phyloP scores from a whole-genome alignment of 2,113 vertebrate species.

The Nothocercus nigrocapillus region DNA sequence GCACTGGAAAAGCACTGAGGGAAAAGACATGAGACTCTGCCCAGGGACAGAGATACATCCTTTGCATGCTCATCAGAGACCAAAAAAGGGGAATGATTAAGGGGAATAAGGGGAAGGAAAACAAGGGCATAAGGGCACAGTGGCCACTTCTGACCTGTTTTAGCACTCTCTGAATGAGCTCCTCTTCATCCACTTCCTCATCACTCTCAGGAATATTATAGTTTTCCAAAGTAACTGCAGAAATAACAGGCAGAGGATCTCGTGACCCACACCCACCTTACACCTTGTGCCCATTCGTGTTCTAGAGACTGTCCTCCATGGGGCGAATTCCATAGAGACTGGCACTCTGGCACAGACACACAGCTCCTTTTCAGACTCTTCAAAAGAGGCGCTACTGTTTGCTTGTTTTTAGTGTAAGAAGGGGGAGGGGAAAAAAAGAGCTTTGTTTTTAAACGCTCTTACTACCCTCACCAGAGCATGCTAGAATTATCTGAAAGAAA shows the following conservation, averaged over 20 bases:
- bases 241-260: background rate
- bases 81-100: background rate
- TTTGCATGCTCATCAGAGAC: background rate
- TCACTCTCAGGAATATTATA: constrained; percentile 88
- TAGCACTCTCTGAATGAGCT: constrained; percentile 85
- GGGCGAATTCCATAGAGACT: background rate
- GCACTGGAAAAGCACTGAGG: background rate
- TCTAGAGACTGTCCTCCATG: background rate
- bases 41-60: background rate
- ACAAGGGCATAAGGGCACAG: background rate
- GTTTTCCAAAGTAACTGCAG: constrained; percentile 85
- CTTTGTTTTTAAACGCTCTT: background rate
- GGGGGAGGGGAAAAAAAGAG: background rate
- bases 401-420: background rate
- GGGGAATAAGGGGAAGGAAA: background rate
- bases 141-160: constrained; percentile 82
- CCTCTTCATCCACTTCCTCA: constrained; percentile 91
- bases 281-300: background rate
- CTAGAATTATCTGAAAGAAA: background rate
- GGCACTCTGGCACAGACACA: background rate
- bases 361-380: background rate
- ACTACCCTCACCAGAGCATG: background rate
- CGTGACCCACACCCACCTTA: background rate
- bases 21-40: background rate
- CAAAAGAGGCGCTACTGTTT: background rate